Conservation (phyloP, 1,140 invertebrate genomes). For the Apis cerana region DNA sequence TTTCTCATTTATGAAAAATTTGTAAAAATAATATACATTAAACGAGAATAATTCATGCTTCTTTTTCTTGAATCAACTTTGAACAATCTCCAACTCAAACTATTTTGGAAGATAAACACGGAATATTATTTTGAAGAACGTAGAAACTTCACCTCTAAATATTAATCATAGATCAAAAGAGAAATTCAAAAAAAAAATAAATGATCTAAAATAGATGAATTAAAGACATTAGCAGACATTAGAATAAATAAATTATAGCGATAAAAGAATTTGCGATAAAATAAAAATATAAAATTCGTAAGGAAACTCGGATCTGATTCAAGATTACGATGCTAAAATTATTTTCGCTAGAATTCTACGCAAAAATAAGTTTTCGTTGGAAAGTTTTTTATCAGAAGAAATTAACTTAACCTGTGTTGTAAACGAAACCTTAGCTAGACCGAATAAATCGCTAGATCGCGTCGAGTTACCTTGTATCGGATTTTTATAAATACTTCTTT, state of each 20-base stretch:
- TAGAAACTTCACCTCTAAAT: background rate
- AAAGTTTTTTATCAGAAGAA: background rate
- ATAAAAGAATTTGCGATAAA: too few relatives aligned
- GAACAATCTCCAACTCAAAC: background rate
- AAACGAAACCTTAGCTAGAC: conserved; percentile 12
- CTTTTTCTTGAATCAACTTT: background rate
- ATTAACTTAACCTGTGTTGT: conserved; percentile 5
- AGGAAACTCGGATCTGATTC: too few relatives aligned
- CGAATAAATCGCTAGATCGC: conserved; percentile 13
- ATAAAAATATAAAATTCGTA: too few relatives aligned
- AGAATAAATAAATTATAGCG: background rate
- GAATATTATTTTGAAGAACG: background rate
- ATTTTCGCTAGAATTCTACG: background rate
- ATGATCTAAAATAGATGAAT: background rate
- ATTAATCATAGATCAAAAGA: background rate
- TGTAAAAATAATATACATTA: background rate
- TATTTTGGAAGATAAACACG: background rate
- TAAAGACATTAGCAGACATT: background rate
- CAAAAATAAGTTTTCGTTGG: background rate
- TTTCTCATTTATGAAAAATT: too few relatives aligned
- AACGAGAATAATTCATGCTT: too few relatives aligned
- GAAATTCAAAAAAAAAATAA: background rate
- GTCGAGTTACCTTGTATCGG: conserved; percentile 28
- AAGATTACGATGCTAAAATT: too few relatives aligned
- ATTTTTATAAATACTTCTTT: conserved; percentile 40